These are phyloP conservation scores for Periplaneta americana DNA, from an alignment of 1,140 invertebrate genomes.

Conservation along the genomic window DNA sequence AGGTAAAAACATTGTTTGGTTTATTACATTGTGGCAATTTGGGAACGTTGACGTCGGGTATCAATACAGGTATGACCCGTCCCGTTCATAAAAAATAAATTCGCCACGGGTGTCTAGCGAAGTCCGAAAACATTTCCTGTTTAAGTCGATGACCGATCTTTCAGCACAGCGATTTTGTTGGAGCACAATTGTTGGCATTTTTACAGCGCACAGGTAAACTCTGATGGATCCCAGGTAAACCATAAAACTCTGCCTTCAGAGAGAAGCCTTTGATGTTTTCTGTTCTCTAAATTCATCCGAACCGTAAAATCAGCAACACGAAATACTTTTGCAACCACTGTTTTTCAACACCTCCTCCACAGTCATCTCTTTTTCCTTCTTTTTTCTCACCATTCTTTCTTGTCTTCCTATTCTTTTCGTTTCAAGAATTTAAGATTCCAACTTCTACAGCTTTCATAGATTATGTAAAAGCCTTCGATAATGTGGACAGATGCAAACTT, in stretches of 20 bases:
- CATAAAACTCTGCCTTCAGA: neutral
- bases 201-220: neutral
- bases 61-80: neutral
- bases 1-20: neutral
- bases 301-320: neutral
- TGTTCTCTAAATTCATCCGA: neutral
- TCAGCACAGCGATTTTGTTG: neutral
- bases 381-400: too few relatives aligned
- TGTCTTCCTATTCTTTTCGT: too few relatives aligned
- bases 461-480: too few relatives aligned
- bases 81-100: neutral
- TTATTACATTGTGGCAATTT: neutral
- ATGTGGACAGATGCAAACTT: too few relatives aligned
- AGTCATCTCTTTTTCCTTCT: too few relatives aligned
- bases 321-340: too few relatives aligned
- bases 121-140: neutral
- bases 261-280: neutral
- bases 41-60: neutral
- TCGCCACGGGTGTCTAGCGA: neutral
- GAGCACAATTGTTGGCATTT: neutral
- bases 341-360: too few relatives aligned
- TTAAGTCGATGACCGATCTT: neutral
- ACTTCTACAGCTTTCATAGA: too few relatives aligned
- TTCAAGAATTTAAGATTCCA: too few relatives aligned
- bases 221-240: neutral